These are phyloP conservation scores for Ardeotis arabs DNA, from an alignment of 2,113 vertebrate species.

Conservation along the genomic window DNA sequence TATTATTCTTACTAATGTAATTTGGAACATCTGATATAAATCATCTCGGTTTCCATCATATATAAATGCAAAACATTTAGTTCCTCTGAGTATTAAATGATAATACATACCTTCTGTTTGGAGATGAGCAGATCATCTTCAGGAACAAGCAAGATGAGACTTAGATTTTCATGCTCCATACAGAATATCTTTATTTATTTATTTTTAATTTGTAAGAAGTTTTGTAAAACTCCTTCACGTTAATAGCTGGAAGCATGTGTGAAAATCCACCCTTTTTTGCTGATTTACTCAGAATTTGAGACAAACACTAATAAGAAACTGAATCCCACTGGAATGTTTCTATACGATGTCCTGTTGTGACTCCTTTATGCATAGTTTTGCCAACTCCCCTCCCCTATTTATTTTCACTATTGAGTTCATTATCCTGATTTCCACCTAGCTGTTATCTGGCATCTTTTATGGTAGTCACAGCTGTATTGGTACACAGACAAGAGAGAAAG, in stretches of 20 bases:
- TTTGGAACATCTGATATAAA: too few species aligned
- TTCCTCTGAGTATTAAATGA: too few species aligned
- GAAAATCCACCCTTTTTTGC: neutral
- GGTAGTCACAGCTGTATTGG: neutral
- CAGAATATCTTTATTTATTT: too few species aligned
- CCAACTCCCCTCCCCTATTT: neutral
- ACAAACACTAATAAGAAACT: neutral
- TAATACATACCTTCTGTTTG: too few species aligned
- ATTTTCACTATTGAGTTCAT: neutral
- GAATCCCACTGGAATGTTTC: neutral
- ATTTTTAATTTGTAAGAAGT: neutral
- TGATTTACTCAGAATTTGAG: neutral
- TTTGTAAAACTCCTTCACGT: neutral
- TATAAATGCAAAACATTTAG: too few species aligned
- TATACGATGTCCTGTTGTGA: neutral
- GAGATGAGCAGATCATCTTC: too few species aligned
- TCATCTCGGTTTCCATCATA: too few species aligned
- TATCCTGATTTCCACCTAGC: neutral
- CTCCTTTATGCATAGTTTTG: neutral
- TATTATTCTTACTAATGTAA: too few species aligned
- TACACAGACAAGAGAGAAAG: neutral
- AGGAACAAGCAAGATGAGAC: too few species aligned
- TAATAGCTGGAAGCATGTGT: neutral
- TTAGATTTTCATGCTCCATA: too few species aligned
- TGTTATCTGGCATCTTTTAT: neutral